A percentile compares a stretch with the other conserved stretches of the same genome.
These are phyloP conservation scores for Scolopax rusticola DNA, from an alignment of 2,797 vertebrate genomes.

Conservation along the genomic window DNA sequence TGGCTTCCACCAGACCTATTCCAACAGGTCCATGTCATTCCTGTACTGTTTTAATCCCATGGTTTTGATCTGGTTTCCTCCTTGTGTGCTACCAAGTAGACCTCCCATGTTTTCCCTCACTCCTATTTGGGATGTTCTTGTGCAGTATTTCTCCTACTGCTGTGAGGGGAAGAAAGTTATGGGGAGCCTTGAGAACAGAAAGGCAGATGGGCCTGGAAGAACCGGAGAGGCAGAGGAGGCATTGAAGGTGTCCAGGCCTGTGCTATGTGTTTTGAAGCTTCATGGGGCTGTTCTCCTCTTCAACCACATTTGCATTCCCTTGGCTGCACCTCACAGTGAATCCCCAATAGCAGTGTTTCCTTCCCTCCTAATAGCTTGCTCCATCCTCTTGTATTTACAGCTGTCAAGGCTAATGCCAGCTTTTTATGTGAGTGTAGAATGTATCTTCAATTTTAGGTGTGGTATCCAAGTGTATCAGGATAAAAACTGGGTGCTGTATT, in stretches of 20 bases:
- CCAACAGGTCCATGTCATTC: not conserved
- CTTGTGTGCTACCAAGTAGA: not conserved
- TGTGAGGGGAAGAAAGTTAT: not conserved
- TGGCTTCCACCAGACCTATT: not conserved
- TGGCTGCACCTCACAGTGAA: not conserved
- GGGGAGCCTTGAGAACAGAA: no score
- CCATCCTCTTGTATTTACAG: fast-evolving
- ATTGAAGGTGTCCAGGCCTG: not conserved
- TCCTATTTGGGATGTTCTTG: not conserved
- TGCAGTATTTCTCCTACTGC: fast-evolving
- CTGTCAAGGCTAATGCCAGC: not conserved
- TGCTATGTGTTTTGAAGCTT: not conserved
- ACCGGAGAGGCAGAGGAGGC: not conserved
- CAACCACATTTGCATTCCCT: not conserved
- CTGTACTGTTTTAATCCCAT: fast-evolving
- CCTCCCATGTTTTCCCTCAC: not conserved
- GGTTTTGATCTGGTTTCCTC: not conserved
- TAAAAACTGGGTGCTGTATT: fast-evolving
- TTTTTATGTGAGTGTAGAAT: not conserved
- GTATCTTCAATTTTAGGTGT: not conserved
- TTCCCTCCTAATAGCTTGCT: not conserved
- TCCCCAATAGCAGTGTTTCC: not conserved
- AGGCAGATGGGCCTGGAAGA: not conserved
- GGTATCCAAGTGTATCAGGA: not conserved
- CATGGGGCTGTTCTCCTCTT: not conserved